A percentile compares a stretch with the other conserved stretches of the same genome.
Conservation (phyloP, 2,113 vertebrate species). For the Leptodactylus fuscus region DNA sequence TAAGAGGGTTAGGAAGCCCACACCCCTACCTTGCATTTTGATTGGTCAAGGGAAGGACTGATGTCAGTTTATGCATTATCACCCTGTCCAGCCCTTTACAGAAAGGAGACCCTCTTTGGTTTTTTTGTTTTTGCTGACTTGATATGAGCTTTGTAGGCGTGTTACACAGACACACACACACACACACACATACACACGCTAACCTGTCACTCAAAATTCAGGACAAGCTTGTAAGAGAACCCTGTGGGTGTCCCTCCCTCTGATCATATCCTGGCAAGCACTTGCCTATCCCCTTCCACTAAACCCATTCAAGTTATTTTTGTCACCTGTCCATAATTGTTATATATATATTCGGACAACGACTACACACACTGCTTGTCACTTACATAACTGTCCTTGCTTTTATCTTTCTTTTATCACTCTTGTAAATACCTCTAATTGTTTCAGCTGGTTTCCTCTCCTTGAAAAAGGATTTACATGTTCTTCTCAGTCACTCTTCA, state of each 20-base stretch:
- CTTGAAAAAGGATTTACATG: conserved; percentile 1
- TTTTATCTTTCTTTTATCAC: conserved; percentile 47
- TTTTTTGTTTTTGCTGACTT: conserved; percentile 75
- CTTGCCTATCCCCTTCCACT: conserved; percentile 29
- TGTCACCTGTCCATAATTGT: conserved; percentile 63
- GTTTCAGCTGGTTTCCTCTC: conserved; percentile 43
- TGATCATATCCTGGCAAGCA: conserved; percentile 15
- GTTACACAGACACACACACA: conserved; percentile 50
- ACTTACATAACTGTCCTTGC: conserved; percentile 45
- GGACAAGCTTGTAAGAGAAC: conserved; percentile 60
- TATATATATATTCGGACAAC: conserved; percentile 44
- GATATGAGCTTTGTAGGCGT: conserved; percentile 57
- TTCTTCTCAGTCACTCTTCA: neutral
- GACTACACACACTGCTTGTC: neutral
- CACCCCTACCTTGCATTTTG: conserved; percentile 37
- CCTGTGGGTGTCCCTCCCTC: conserved; percentile 32
- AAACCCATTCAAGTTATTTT: conserved; percentile 63
- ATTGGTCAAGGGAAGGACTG: conserved; percentile 57
- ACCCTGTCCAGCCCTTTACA: conserved; percentile 57
- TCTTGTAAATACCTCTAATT: conserved; percentile 48
- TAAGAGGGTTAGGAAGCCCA: conserved; percentile 65
- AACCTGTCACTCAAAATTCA: conserved; percentile 71
- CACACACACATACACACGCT: conserved; percentile 71
- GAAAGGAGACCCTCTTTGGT: conserved; percentile 63
- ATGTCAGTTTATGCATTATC: conserved; percentile 60